These are phyloP conservation scores for Leucophenga maculata DNA, from an alignment of 2,888 invertebrate genomes.

Conservation along the genomic window DNA sequence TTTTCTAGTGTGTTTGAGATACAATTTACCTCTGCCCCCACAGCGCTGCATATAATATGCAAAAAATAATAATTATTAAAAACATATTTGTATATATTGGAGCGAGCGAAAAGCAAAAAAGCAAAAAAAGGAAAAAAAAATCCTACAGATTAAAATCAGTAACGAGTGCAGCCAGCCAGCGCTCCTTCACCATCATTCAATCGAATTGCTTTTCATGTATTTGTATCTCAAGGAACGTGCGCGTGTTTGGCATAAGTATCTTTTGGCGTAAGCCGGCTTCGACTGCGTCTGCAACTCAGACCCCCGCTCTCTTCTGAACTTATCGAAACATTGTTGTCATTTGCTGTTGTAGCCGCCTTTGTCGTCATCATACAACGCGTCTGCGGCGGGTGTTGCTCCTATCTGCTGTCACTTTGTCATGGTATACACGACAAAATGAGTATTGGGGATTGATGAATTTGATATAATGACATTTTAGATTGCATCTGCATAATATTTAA, in stretches of 20 bases:
- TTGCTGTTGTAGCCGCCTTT: slow-evolving; percentile 1
- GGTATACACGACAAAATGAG: slow-evolving; percentile 29
- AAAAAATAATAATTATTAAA: slow-evolving; percentile 24
- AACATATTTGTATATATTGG: slow-evolving; percentile 16
- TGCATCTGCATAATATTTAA: slow-evolving; percentile 69
- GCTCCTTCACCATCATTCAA: background rate
- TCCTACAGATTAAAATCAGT: slow-evolving; percentile 16
- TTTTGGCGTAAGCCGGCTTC: slow-evolving; percentile 4
- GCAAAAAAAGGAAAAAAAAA: too few species aligned
- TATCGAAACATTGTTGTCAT: background rate
- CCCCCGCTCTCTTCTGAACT: background rate
- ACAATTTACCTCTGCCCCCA: background rate
- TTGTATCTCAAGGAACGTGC: background rate
- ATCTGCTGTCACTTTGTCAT: slow-evolving; percentile 24
- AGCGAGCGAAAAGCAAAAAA: too few species aligned
- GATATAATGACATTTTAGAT: slow-evolving; percentile 69
- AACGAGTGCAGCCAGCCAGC: slow-evolving; percentile 16
- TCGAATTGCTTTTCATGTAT: too few species aligned
- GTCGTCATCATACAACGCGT: background rate
- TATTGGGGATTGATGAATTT: slow-evolving; percentile 68
- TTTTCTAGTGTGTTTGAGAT: background rate
- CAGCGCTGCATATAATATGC: slow-evolving; percentile 9
- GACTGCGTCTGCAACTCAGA: slow-evolving; percentile 25
- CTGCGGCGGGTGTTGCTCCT: slow-evolving; percentile 3
- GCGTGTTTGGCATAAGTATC: slow-evolving; percentile 1